Percentiles rank a stretch among this genome's conserved stretches.
Conservation (phyloP, 2,888 invertebrate species). For the Hedychridium roseum region DNA sequence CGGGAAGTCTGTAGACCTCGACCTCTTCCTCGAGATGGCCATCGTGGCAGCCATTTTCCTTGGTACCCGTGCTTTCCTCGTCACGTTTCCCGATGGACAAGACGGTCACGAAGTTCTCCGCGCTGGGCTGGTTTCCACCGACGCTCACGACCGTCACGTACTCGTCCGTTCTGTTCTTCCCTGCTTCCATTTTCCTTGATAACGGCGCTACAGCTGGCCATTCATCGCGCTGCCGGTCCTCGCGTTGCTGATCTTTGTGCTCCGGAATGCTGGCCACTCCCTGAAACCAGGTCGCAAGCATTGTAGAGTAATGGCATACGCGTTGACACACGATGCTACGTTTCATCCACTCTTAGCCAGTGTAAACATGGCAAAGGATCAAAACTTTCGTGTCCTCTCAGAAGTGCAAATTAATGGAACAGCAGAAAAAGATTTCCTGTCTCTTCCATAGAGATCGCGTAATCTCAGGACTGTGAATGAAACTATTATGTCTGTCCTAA, state of each 20-base stretch:
- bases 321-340: too few relatives aligned
- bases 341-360: too few relatives aligned
- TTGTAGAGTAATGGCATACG: constrained; percentile 12
- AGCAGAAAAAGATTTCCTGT: too few relatives aligned
- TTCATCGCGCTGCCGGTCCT: constrained; percentile 36
- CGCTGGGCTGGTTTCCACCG: constrained; percentile 55
- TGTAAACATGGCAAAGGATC: too few relatives aligned
- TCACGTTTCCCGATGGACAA: constrained; percentile 67
- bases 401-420: too few relatives aligned
- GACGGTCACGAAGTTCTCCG: constrained; percentile 69
- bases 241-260: constrained; percentile 35
- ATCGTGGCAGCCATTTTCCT: constrained; percentile 8
- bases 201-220: constrained; percentile 35
- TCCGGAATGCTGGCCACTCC: constrained; percentile 48
- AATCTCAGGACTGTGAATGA: too few relatives aligned
- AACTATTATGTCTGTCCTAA: too few relatives aligned
- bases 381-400: too few relatives aligned
- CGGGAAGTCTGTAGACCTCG: constrained; percentile 83
- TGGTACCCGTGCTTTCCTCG: not conserved
- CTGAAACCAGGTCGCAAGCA: constrained; percentile 41
- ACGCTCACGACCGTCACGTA: constrained; percentile 71
- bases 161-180: constrained; percentile 40
- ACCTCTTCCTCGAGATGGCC: constrained; percentile 74
- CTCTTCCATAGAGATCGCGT: too few relatives aligned
- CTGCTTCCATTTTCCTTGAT: constrained; percentile 43